phyloP scores from a whole-genome alignment of 2,113 vertebrate genomes.

The Chaetorhynchus papuensis region DNA sequence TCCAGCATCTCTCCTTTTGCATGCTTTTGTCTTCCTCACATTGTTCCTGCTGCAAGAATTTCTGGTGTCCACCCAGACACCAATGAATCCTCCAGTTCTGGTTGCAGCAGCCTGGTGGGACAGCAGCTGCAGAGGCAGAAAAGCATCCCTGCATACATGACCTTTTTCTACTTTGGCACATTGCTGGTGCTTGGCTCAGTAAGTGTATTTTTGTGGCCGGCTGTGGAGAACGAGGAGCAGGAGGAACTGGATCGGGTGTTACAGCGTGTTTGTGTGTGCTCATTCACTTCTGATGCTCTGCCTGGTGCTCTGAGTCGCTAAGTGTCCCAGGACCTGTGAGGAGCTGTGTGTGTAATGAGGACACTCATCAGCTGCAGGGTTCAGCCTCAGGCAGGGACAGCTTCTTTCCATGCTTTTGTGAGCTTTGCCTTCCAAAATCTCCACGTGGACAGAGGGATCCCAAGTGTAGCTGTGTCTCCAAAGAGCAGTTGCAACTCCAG shows the following conservation, averaged over 20 bases:
- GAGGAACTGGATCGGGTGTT: neutral
- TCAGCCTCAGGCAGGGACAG: neutral
- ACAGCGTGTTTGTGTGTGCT: neutral
- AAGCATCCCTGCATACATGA: neutral
- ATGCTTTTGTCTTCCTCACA: neutral
- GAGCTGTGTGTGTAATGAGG: neutral
- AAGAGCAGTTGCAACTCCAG: neutral
- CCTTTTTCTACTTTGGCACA: neutral
- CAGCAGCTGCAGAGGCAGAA: neutral
- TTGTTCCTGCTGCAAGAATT: neutral
- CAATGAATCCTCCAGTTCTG: neutral
- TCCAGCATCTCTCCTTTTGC: neutral
- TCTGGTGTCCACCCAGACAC: neutral
- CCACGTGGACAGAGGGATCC: neutral
- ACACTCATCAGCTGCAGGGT: neutral
- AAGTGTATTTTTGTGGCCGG: neutral
- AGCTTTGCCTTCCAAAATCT: neutral
- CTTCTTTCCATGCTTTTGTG: neutral
- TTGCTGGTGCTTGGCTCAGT: neutral
- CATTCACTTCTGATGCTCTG: neutral
- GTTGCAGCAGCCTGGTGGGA: neutral
- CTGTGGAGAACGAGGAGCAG: neutral
- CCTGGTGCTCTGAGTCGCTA: neutral
- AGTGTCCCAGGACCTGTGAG: neutral
- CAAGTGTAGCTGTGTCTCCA: accelerated